Conservation (phyloP, 2,113 vertebrate species). For the Gnathonemus echidnorhynchus region DNA sequence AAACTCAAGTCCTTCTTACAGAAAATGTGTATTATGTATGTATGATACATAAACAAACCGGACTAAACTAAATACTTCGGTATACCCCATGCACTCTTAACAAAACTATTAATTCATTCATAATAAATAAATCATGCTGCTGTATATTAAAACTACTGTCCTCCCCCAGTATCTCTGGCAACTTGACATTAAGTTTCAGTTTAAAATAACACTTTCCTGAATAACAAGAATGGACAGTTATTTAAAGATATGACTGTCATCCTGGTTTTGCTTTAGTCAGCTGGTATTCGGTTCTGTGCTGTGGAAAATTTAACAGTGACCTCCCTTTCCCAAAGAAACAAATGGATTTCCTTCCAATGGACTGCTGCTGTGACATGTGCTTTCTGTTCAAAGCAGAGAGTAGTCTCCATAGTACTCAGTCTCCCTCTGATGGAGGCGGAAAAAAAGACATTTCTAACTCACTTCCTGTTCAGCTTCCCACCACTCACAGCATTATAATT, state of each 20-base stretch:
- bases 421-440: conserved; percentile 1
- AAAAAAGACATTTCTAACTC: not conserved
- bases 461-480: not conserved
- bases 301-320: not conserved
- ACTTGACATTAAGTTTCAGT: not conserved
- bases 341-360: not conserved
- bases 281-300: not conserved
- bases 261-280: not conserved
- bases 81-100: not conserved
- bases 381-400: not conserved
- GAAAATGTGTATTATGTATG: not conserved
- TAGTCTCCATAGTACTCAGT: not conserved
- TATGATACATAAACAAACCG: not conserved
- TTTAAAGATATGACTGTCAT: not conserved
- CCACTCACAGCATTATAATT: not conserved
- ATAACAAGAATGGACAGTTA: not conserved
- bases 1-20: not conserved
- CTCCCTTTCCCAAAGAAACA: not conserved
- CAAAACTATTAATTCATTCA: not conserved
- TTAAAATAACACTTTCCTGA: not conserved
- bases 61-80: not conserved
- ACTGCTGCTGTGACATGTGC: not conserved
- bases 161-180: not conserved
- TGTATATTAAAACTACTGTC: not conserved
- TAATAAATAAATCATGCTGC: not conserved